Evolutionary conservation across 1,140 invertebrate genomes (phyloP), one percentile per base, ranked within the genome.

Genomic region (Drosophila melanica): DNA sequence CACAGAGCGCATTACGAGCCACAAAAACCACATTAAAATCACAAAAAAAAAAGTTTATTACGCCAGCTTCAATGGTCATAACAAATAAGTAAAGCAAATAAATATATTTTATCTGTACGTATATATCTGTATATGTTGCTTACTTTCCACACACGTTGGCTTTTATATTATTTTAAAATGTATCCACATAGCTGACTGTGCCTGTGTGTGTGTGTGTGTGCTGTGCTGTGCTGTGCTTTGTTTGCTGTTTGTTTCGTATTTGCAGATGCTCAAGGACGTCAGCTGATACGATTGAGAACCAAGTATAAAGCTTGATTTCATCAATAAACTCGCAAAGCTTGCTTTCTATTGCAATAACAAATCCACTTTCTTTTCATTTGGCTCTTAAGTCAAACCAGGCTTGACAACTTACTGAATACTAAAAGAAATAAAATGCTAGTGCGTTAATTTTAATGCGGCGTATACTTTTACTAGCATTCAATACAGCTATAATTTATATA

Each of bases 151-250:
- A 37, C 14, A 11, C 16, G 18, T 10, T 39, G 18, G 14, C 39
- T 44, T 51, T 71, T 71, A 54, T 65, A 50, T 65, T 10, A 45
- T 59, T 72, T 66, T 45, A 57, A 48, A 71, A 48, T 70, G 14
- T 47, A 47, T 47, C 45, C 6, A 12, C 5, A 12, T 18, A 23
- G 18, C 12, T 20, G 18, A 23, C 30, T 27, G 6, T 27, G 27
- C 0, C 27, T 27, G 27, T 27, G 27, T 2, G 1, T 27, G 27
- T 27, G 27, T 27, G 27, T 27, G 27, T 27, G 27, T 27, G 27
- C n/a, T 23, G 20, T 23, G 27, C 0, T 27, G 5, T 27, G 5
- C 27, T 27, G 27, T 23, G 27, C 33, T 53, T 18, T 54, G 23
- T 50, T 9, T 27, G 30, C 10, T 11, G 54, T 27, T 51, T 27